Percentiles rank a stretch among this genome's conserved stretches.
Evolutionary conservation across 2,888 invertebrate genomes (phyloP).

Genomic region (Rhopalosiphum nymphaeae): DNA sequence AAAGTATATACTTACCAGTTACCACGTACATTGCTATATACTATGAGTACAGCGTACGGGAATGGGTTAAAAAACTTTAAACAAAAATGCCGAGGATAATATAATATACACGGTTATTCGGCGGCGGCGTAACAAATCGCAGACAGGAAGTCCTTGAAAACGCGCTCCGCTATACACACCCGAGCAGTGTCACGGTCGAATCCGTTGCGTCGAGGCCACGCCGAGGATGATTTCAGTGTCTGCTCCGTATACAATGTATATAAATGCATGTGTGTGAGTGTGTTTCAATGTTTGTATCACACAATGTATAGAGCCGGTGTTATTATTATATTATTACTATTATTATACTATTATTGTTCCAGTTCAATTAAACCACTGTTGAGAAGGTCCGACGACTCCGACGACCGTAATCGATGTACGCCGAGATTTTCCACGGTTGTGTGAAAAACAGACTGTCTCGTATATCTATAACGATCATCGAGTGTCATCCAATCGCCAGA

Average conservation of each 20-base stretch:
- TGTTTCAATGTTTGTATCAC: constrained; percentile 23
- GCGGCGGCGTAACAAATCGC: constrained; percentile 62
- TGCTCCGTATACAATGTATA: constrained; percentile 38
- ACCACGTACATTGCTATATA: neutral
- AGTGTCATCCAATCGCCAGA: neutral
- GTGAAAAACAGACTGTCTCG: constrained; percentile 49
- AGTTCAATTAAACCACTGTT: constrained; percentile 64
- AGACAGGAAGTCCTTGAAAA: constrained; percentile 65
- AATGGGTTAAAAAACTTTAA: constrained; percentile 54
- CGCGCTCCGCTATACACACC: constrained; percentile 52
- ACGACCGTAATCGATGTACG: constrained; percentile 25
- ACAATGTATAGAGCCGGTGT: neutral
- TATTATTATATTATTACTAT: constrained; percentile 39
- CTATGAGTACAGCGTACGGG: neutral
- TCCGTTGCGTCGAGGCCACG: constrained; percentile 59
- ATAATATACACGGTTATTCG: constrained; percentile 11
- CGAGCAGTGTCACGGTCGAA: constrained; percentile 64
- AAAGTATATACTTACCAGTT: neutral
- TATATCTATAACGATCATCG: neutral
- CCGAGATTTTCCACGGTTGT: constrained; percentile 63
- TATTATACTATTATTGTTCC: constrained; percentile 57
- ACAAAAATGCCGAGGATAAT: constrained; percentile 57
- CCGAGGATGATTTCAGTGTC: constrained; percentile 56
- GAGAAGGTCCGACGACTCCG: constrained; percentile 60
- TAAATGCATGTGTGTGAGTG: neutral